Percentiles rank a stretch among this genome's conserved stretches.
phyloP scores from a whole-genome alignment of 1,140 invertebrate genomes.

The Apis florea region DNA sequence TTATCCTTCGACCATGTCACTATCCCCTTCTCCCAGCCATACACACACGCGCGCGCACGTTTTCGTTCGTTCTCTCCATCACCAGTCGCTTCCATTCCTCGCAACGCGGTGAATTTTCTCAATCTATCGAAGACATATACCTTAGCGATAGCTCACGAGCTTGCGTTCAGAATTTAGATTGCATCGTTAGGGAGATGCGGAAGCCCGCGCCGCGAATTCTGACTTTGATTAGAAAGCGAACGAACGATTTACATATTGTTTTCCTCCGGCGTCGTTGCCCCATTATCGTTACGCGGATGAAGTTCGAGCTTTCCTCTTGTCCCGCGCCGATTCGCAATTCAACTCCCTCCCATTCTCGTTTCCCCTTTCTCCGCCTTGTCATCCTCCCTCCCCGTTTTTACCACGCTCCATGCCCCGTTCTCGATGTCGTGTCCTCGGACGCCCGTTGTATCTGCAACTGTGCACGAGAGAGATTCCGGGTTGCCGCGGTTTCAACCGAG shows the following conservation, averaged over 20 bases:
- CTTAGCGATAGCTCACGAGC: constrained; percentile 26
- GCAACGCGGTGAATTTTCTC: constrained; percentile 47
- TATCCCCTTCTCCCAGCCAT: not conserved
- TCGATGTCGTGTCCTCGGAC: not conserved
- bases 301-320: constrained; percentile 46
- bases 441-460: not conserved
- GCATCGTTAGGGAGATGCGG: constrained; percentile 62
- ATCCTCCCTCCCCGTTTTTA: not conserved
- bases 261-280: constrained; percentile 57
- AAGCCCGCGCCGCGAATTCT: constrained; percentile 51
- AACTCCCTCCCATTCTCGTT: not conserved
- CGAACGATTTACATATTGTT: constrained; percentile 70
- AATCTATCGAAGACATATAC: constrained; percentile 24
- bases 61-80: too few relatives aligned
- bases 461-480: constrained; percentile 26
- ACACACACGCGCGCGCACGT: too few relatives aligned
- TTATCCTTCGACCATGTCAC: too few relatives aligned
- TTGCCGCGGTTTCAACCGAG: constrained; percentile 23
- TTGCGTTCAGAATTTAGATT: constrained; percentile 68
- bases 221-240: constrained; percentile 64
- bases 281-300: constrained; percentile 64
- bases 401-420: not conserved
- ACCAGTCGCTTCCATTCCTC: not conserved
- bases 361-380: not conserved
- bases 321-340: constrained; percentile 10